phyloP scores from a whole-genome alignment of 1,140 invertebrate species.

The Scaptomyza montana region DNA sequence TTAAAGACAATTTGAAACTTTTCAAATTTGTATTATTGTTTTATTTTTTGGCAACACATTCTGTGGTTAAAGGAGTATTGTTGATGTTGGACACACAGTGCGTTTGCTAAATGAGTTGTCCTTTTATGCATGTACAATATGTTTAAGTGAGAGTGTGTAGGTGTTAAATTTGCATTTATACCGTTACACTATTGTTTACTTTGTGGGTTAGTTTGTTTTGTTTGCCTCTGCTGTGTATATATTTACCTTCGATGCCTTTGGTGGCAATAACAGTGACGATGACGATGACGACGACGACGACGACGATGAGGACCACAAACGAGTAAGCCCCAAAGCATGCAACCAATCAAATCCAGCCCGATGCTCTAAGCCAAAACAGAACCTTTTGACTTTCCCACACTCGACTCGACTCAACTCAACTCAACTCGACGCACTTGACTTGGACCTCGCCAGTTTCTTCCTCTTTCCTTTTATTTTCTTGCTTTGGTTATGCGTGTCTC shows the following conservation, averaged over 20 bases:
- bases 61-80: too few relatives aligned
- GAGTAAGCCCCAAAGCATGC: constrained; percentile 77
- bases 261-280: constrained; percentile 24
- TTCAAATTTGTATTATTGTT: too few relatives aligned
- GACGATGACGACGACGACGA: neutral
- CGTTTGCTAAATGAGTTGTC: constrained; percentile 70
- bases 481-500: constrained; percentile 57
- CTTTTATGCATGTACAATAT: neutral
- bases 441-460: constrained; percentile 22
- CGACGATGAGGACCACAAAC: constrained; percentile 29
- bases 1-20: too few relatives aligned
- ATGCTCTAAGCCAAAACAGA: constrained; percentile 4
- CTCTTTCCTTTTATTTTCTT: constrained; percentile 23
- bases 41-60: neutral
- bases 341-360: constrained; percentile 34
- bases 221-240: constrained; percentile 40
- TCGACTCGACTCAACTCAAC: constrained; percentile 15
- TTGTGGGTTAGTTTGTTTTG: constrained; percentile 77
- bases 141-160: constrained; percentile 28
- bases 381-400: constrained; percentile 38
- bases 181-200: constrained; percentile 75
- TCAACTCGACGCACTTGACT: constrained; percentile 56
- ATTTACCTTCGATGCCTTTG: constrained; percentile 77
- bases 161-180: constrained; percentile 76
- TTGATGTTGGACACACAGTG: constrained; percentile 3